Percentiles rank a stretch among this genome's conserved stretches.
These are phyloP conservation scores for Synergus japonicus DNA, from an alignment of 2,888 invertebrate species.

Conservation along the genomic window DNA sequence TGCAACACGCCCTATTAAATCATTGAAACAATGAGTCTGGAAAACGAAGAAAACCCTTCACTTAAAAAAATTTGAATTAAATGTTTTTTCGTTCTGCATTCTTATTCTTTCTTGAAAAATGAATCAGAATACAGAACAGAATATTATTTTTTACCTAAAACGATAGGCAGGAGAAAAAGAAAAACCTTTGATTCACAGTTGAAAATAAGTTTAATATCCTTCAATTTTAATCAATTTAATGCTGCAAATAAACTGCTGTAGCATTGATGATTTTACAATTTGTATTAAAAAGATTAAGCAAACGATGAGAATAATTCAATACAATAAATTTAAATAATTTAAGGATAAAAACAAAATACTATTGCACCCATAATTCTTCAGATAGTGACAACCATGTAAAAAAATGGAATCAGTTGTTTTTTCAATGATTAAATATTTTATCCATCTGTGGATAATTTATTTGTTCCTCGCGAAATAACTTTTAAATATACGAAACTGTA, in stretches of 20 bases:
- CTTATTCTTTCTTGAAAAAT: too few species aligned
- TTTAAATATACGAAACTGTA: neutral
- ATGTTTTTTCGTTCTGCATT: too few species aligned
- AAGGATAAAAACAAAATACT: neutral
- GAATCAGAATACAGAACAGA: too few species aligned
- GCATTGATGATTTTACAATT: conserved; percentile 9
- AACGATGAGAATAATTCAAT: conserved; percentile 13
- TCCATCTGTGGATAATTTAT: neutral
- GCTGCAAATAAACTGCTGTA: conserved; percentile 8
- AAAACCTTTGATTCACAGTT: conserved; percentile 12
- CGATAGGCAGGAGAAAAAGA: neutral
- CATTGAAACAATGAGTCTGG: too few species aligned
- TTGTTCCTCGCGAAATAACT: neutral
- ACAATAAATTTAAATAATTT: conserved; percentile 5
- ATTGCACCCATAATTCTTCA: neutral
- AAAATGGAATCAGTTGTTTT: neutral
- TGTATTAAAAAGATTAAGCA: neutral
- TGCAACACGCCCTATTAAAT: neutral
- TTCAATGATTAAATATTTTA: neutral
- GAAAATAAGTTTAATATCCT: conserved; percentile 31
- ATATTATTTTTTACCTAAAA: too few species aligned
- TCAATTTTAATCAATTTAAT: conserved; percentile 6
- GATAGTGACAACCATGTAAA: neutral
- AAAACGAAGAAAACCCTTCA: too few species aligned
- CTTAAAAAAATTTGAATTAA: too few species aligned